phyloP scores from a whole-genome alignment of 1,140 invertebrate genomes.

The Zaprionus vittiger region DNA sequence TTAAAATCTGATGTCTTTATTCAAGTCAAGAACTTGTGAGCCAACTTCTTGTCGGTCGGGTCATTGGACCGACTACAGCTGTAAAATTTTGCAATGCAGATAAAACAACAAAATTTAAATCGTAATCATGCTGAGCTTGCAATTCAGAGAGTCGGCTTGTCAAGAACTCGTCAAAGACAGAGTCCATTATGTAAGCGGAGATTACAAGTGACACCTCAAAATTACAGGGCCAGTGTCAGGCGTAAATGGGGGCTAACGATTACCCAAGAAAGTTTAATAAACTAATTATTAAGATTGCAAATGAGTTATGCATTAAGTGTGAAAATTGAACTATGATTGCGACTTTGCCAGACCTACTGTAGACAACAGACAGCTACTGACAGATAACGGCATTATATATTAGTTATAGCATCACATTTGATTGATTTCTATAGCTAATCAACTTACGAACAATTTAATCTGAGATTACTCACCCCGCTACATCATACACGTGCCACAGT shows the following conservation, averaged over 20 bases:
- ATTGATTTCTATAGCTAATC: background rate
- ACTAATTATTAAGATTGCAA: background rate
- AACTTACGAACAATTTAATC: background rate
- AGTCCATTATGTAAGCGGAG: conserved; percentile 8
- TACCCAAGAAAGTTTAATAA: background rate
- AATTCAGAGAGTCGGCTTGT: background rate
- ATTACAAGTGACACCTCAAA: background rate
- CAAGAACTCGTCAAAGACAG: background rate
- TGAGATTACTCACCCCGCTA: background rate
- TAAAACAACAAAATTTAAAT: background rate
- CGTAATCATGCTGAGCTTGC: conserved; percentile 27
- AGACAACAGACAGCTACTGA: background rate
- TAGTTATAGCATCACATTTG: background rate
- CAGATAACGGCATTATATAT: background rate
- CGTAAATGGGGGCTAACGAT: background rate
- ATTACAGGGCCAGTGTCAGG: background rate
- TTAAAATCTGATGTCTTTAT: conserved; percentile 8
- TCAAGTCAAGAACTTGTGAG: conserved; percentile 21
- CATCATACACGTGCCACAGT: background rate
- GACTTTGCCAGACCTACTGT: background rate
- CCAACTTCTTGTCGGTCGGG: conserved; percentile 22
- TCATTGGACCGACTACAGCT: conserved; percentile 16
- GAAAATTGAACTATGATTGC: background rate
- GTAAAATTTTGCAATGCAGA: background rate
- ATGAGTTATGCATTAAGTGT: background rate